Conservation (phyloP, 2,888 invertebrate species). For the Gandaritis pyraliata region DNA sequence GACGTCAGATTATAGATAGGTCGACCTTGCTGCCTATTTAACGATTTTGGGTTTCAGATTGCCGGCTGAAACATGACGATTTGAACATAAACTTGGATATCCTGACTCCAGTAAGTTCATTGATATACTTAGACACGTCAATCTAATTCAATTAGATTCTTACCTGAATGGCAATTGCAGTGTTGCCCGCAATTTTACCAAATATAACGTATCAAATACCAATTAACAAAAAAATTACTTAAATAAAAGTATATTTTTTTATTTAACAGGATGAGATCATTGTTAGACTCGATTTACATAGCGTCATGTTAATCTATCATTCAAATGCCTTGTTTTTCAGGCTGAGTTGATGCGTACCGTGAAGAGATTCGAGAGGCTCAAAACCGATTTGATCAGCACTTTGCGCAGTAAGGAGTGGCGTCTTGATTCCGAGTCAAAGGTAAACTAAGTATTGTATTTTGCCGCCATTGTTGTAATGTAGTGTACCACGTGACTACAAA, state of each 20-base stretch:
- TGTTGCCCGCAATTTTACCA: no score
- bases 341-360: conserved; percentile 77
- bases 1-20: no score
- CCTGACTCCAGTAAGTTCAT: conserved; percentile 70
- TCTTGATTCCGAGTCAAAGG: conserved; percentile 81
- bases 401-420: conserved; percentile 81
- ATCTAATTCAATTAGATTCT: no score
- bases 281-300: no score
- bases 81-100: conserved; percentile 80
- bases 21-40: no score
- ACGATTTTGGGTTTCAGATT: conserved; percentile 65
- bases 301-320: no score
- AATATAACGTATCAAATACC: no score
- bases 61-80: conserved; percentile 80
- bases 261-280: not conserved
- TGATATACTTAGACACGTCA: not conserved
- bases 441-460: no score
- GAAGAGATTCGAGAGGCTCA: conserved; percentile 78
- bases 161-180: no score
- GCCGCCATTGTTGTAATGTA: no score
- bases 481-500: not conserved
- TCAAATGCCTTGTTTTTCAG: no score
- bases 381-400: conserved; percentile 78
- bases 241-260: not conserved
- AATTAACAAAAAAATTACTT: no score